Evolutionary conservation across 2,888 invertebrate species (phyloP).

Genomic region (Troglohyphantes excavatus): DNA sequence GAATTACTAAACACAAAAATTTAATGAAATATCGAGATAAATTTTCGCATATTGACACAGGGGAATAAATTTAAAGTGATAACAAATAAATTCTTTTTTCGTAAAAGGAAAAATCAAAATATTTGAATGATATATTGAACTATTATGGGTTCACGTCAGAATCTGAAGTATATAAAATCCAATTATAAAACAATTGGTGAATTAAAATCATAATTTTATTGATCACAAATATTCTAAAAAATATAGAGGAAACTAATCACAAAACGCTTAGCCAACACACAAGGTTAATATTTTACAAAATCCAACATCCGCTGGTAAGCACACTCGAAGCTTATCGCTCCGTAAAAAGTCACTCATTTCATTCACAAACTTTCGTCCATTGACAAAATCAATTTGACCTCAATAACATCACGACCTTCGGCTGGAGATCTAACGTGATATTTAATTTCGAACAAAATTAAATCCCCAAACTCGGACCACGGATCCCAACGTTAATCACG

Average conservation of each 20-base stretch:
- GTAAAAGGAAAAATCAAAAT: too few species aligned
- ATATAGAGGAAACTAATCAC: neutral
- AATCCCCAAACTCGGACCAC: neutral
- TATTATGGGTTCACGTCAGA: too few species aligned
- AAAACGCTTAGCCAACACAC: neutral
- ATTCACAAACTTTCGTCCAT: conserved; percentile 78
- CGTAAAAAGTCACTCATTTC: conserved; percentile 76
- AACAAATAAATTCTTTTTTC: too few species aligned
- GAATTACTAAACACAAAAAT: too few species aligned
- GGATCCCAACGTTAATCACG: neutral
- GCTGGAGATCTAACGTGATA: neutral
- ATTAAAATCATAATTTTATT: too few species aligned
- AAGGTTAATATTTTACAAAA: neutral
- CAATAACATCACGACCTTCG: conserved; percentile 78
- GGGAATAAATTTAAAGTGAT: too few species aligned
- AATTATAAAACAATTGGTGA: too few species aligned
- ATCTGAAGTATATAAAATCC: too few species aligned
- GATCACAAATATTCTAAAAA: too few species aligned
- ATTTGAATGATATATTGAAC: too few species aligned
- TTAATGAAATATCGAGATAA: too few species aligned
- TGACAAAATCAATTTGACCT: conserved; percentile 78
- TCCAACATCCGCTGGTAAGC: conserved; percentile 51
- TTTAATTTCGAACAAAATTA: neutral
- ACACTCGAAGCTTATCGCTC: conserved; percentile 62
- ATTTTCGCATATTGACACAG: too few species aligned